Base-by-base conservation (phyloP, 1,140 invertebrate species). In the Drosophila chauvacae region DNA sequence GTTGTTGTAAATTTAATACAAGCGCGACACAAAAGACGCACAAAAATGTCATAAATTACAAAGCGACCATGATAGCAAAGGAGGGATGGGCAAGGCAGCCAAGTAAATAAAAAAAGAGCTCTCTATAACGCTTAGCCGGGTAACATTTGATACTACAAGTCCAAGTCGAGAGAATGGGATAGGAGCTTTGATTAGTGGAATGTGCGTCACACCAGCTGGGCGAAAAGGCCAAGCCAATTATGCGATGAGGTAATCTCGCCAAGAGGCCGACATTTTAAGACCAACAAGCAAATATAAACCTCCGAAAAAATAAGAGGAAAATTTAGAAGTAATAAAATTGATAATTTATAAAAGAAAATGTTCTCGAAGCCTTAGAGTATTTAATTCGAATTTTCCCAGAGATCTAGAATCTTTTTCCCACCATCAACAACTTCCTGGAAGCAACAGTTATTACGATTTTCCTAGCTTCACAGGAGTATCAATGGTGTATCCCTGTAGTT, bases 1-100 rank as follows among this genome's bases (percentile, higher is more conserved):
- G 28, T 13, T 30, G 61, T 60, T 72, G 28, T 72, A 87, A 80
- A 80, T 87, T 90, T 90, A 90, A 90, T 87, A 86, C 86, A 83
- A 83, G 77, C 84, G 84, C 84, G 85, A 90, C 83, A 90, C 86
- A 90, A 90, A 90, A 90, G 87, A 85, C 86, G 83, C 84, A 88
- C 78, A 91, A 91, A 90, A 90, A 90, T 90, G 87, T 90, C 87
- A 90, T 90, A 90, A 90, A 90, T 90, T 90, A 90, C 74, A 59
- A 51, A 81, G 84, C 87, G 87, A 83, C 90, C 90, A 80, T 82
- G 74, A 85, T 86, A 86, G 57, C 55, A 69, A 50, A 50, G 47
- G 18, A 55, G 76, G 84, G 83, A 80, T 73, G 80, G 83, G 83
- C 81, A 61, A 53, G 51, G 26, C 72, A 81, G 33, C 60, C 42